Base-by-base conservation (phyloP, 2,113 vertebrate genomes). In the Melanostigma gelatinosum region DNA sequence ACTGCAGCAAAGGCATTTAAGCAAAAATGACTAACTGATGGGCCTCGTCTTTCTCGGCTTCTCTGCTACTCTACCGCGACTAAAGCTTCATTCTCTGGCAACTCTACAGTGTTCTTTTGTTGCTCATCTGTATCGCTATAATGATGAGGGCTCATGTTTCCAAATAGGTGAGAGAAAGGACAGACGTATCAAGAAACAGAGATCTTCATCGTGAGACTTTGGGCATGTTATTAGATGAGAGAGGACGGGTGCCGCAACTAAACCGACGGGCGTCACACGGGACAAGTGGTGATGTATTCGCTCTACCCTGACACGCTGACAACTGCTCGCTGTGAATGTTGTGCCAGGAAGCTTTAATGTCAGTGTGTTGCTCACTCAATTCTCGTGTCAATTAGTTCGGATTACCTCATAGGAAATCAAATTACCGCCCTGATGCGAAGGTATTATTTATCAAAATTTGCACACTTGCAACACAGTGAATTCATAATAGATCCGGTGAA, bases 371-470 rank as follows among this genome's bases (percentile, higher is more conserved):
- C 84, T 79, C 81, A 24, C 85, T 89, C 88, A 62, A 77, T 89
- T 82, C 77, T 77, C 1, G 42, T 90, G 91, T 93, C 89, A 90
- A 92, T 93, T 88, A 91, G 79, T 85, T 79, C 64, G 57, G 70
- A 90, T 92, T 88, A 92, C 76, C 82, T 84, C 84, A 82, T 34
- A 67, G 84, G 78, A 88, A 93, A 93, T 93, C 79, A 85, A 87
- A 93, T 92, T 89, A 87, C 82, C 16, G 61, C 66, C 38, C 69
- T 61, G 71, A 84, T 85, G 75, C 70, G 87, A 86, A 90, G 87
- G 86, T 89, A 77, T 91, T 90, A 89, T 92, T 89, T 85, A 84
- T 91, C 88, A 89, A 84, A 91, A 86, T 90, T 70, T 89, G 84
- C 76, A 87, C 79, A 76, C 71, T 84, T 82, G 88, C 87, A 87